Conservation (phyloP, 2,888 invertebrate genomes). For the Hirtodrosophila confusa region DNA sequence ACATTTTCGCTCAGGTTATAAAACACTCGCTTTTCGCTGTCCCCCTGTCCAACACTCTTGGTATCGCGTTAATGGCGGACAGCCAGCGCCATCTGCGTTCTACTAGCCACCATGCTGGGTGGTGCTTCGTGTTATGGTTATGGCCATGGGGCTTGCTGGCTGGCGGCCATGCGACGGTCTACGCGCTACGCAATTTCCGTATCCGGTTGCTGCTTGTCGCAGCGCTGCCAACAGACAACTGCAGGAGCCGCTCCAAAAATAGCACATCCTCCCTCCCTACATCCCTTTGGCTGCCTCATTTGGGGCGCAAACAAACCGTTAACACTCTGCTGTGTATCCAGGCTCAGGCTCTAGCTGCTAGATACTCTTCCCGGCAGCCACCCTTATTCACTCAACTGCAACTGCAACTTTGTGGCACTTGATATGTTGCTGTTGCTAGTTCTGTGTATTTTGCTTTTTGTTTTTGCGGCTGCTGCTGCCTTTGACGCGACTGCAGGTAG, state of each 20-base stretch:
- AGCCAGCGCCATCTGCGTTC: constrained; percentile 41
- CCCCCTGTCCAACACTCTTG: constrained; percentile 1
- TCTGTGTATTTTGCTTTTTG: constrained; percentile 2
- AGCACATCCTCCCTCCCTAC: constrained; percentile 25
- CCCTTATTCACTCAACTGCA: constrained; percentile 43
- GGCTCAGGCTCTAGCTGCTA: constrained; percentile 7
- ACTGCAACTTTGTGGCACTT: constrained; percentile 75
- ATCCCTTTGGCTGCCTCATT: constrained; percentile 49
- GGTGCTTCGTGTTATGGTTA: constrained; percentile 57
- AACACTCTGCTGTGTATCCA: constrained; percentile 66
- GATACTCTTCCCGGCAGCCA: neutral
- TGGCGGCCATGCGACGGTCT: constrained; percentile 47
- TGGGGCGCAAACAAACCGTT: constrained; percentile 76
- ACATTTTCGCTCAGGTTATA: constrained; percentile 58
- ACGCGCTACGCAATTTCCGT: constrained; percentile 77
- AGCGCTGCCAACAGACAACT: constrained; percentile 50
- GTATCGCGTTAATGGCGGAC: constrained; percentile 64
- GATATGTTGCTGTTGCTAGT: constrained; percentile 43
- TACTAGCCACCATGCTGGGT: constrained; percentile 3
- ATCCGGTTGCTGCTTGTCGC: constrained; percentile 70
- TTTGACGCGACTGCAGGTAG: constrained; percentile 73
- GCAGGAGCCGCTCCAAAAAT: constrained; percentile 52
- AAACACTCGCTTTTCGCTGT: constrained; percentile 32
- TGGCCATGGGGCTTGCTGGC: constrained; percentile 36
- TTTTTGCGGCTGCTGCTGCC: constrained; percentile 46